Conservation (phyloP, 2,113 vertebrate genomes). For the Daubentonia madagascariensis region DNA sequence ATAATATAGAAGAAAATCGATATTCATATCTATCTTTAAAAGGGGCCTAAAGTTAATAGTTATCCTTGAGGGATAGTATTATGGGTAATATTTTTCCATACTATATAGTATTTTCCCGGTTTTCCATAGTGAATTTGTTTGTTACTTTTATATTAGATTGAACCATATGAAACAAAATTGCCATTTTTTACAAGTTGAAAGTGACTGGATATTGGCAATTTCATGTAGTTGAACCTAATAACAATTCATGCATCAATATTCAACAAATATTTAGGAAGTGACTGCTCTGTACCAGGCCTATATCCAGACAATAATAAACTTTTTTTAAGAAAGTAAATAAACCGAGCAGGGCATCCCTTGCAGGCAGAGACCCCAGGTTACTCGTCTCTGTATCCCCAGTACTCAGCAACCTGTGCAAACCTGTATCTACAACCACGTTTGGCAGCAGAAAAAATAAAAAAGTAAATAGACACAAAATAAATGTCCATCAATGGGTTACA, state of each 20-base stretch:
- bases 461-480: background rate
- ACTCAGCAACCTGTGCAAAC: background rate
- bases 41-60: background rate
- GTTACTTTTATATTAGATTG: background rate
- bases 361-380: background rate
- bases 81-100: background rate
- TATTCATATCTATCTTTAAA: background rate
- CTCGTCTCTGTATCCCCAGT: background rate
- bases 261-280: background rate
- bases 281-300: background rate
- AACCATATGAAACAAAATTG: background rate
- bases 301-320: background rate
- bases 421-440: background rate
- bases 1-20: background rate
- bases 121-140: background rate
- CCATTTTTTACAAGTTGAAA: background rate
- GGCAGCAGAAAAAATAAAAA: background rate
- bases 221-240: background rate
- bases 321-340: background rate
- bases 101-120: background rate
- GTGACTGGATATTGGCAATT: background rate
- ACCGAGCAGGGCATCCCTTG: background rate
- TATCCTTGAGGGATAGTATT: background rate
- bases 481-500: background rate
- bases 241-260: background rate